Evolutionary conservation across 2,113 vertebrate species (phyloP).

Genomic region (Addax nasomaculatus): DNA sequence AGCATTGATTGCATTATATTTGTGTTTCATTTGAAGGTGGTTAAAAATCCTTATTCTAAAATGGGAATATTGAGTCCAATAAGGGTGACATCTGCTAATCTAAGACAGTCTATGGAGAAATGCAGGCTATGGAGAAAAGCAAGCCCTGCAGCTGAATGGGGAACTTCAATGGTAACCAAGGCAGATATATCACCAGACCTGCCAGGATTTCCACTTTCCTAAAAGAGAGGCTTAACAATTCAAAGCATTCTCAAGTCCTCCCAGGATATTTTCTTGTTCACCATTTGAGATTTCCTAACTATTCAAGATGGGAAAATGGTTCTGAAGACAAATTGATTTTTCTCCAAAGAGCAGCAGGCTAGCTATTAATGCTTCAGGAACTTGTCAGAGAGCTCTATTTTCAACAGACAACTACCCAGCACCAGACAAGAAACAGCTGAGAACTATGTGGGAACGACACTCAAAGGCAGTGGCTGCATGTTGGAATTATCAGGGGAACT

Average conservation of each 20-base stretch:
- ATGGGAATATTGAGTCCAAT: not conserved
- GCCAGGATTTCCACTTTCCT: not conserved
- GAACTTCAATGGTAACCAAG: not conserved
- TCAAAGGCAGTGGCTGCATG: not conserved
- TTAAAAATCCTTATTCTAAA: not conserved
- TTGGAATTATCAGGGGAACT: not conserved
- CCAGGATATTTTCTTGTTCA: not conserved
- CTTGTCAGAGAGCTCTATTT: slow-evolving; percentile 12
- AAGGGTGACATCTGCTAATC: not conserved
- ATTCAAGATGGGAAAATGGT: not conserved
- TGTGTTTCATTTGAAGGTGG: not conserved
- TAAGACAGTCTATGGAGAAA: not conserved
- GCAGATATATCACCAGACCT: not conserved
- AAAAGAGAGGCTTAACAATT: not conserved
- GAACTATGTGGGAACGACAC: not conserved
- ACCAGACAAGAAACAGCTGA: not conserved
- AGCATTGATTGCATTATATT: not conserved
- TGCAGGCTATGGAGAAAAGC: not conserved
- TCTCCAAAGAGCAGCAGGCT: not conserved
- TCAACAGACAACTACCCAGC: not conserved
- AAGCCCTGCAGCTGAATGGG: not conserved
- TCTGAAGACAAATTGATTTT: slow-evolving; percentile 25
- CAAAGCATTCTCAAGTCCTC: not conserved
- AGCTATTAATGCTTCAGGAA: slow-evolving; percentile 6
- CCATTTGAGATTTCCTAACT: slow-evolving; percentile 10